These are phyloP conservation scores for Gymnodraco acuticeps DNA, from an alignment of 2,797 vertebrate genomes.

Conservation along the genomic window DNA sequence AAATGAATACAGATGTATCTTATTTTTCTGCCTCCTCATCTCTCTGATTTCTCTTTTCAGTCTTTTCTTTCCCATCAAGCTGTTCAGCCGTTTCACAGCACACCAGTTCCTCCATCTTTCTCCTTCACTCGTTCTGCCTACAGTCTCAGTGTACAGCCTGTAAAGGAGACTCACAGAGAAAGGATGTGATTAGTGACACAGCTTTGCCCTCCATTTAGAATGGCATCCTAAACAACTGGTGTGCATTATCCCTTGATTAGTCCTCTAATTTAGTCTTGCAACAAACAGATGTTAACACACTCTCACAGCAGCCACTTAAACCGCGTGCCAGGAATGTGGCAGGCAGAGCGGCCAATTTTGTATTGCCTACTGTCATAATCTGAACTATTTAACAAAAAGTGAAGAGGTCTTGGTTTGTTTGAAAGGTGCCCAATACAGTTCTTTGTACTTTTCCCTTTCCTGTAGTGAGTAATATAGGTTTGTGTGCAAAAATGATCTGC, in stretches of 20 bases:
- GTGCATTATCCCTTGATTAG: conserved; percentile 53
- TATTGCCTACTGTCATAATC: conserved; percentile 8
- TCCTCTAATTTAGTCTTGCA: conserved; percentile 39
- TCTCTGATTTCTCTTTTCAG: conserved; percentile 22
- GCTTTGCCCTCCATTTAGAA: conserved; percentile 47
- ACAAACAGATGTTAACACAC: conserved; percentile 49
- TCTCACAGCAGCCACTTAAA: conserved; percentile 14
- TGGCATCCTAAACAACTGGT: conserved; percentile 48
- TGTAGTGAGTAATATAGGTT: too few species aligned
- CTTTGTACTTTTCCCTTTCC: too few species aligned
- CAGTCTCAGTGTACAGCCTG: conserved; percentile 25
- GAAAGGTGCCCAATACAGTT: too few species aligned
- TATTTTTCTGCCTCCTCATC: conserved; percentile 1
- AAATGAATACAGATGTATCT: neutral
- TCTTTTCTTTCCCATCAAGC: conserved; percentile 34
- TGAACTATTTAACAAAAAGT: conserved; percentile 15
- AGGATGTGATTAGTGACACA: conserved; percentile 53
- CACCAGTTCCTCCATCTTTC: conserved; percentile 8
- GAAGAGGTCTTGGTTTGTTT: neutral
- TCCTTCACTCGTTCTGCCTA: neutral
- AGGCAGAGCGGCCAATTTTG: neutral
- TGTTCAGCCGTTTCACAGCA: conserved; percentile 54
- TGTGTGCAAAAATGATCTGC: too few species aligned
- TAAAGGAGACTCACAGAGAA: conserved; percentile 6
- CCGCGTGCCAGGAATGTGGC: conserved; percentile 7